Evolutionary conservation across 2,113 vertebrate species (phyloP).

Genomic region (Pandion haliaetus): DNA sequence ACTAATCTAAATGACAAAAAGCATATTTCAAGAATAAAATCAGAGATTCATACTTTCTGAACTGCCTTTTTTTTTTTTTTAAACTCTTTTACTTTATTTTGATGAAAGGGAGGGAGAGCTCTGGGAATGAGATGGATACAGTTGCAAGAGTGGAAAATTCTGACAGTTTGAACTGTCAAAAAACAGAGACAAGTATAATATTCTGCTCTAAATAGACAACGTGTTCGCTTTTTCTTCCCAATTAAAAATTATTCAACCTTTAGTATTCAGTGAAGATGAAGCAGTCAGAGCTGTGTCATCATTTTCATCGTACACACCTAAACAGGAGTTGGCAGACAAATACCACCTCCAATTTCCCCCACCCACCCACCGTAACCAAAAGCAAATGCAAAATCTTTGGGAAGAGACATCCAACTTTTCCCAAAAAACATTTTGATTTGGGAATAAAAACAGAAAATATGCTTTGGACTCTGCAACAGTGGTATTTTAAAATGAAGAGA

Average conservation of each 20-base stretch:
- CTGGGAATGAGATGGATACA: neutral
- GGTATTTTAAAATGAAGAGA: neutral
- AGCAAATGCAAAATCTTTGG: neutral
- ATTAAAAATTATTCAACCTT: neutral
- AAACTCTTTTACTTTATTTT: neutral
- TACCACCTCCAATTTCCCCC: neutral
- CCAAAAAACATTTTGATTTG: neutral
- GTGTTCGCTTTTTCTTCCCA: neutral
- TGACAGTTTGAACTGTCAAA: neutral
- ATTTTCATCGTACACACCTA: neutral
- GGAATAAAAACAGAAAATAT: neutral
- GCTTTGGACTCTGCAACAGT: neutral
- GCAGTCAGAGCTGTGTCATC: neutral
- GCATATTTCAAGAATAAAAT: neutral
- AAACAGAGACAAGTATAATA: neutral
- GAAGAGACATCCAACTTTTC: neutral
- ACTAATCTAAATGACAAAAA: neutral
- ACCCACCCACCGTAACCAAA: neutral
- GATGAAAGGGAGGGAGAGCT: neutral
- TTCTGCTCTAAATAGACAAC: neutral
- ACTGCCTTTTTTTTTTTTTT: neutral
- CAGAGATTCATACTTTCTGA: neutral
- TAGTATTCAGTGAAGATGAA: neutral
- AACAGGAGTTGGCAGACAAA: slow-evolving; percentile 1
- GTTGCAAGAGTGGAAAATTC: neutral